Evolutionary conservation across 2,113 vertebrate species (phyloP).

Genomic region (Phrynocephalus versicolor): DNA sequence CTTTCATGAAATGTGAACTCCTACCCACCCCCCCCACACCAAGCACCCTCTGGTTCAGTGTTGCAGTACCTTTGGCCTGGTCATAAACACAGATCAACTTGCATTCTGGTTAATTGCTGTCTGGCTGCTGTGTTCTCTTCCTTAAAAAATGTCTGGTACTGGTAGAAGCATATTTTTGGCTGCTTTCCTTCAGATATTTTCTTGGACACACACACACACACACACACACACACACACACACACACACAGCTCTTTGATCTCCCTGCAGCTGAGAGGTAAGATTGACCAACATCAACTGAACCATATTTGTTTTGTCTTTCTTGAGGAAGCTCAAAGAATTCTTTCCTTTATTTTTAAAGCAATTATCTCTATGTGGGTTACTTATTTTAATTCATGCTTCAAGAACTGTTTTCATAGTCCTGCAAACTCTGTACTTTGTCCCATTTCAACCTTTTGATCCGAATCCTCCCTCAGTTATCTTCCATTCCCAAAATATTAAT

Average conservation of each 20-base stretch:
- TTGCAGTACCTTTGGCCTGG: neutral
- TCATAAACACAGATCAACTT: neutral
- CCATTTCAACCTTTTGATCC: neutral
- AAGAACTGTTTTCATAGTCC: neutral
- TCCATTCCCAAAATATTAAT: neutral
- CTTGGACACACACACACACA: neutral
- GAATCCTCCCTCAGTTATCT: neutral
- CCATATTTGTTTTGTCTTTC: slow-evolving; percentile 17
- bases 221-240: neutral
- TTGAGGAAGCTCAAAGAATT: slow-evolving; percentile 2
- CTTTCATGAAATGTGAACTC: neutral
- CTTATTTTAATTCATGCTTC: neutral
- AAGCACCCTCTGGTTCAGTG: neutral
- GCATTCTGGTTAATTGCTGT: neutral
- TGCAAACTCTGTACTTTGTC: neutral
- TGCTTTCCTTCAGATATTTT: neutral
- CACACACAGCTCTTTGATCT: slow-evolving; percentile 19
- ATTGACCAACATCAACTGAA: slow-evolving; percentile 12
- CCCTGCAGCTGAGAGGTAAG: neutral
- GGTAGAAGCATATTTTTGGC: neutral
- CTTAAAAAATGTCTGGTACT: neutral
- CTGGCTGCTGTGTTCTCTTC: neutral
- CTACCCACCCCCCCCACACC: neutral
- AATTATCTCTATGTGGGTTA: slow-evolving; percentile 11
- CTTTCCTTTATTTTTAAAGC: neutral